Percentiles rank a stretch among this genome's conserved stretches.
These are phyloP conservation scores for Athalia circularis DNA, from an alignment of 2,888 invertebrate species.

Conservation along the genomic window DNA sequence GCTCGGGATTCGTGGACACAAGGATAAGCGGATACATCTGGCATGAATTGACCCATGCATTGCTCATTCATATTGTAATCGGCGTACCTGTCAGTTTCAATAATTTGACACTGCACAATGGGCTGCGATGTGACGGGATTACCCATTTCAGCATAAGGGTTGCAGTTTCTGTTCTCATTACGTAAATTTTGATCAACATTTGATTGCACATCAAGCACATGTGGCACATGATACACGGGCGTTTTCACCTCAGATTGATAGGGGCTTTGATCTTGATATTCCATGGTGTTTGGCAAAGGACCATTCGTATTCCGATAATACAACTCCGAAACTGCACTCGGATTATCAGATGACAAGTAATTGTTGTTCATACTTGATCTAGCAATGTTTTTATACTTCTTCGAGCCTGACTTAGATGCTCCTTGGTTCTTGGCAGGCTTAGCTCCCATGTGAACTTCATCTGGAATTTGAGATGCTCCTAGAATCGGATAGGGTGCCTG, in stretches of 20 bases:
- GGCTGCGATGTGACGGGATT: too few relatives aligned
- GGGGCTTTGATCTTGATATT: too few relatives aligned
- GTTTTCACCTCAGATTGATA: too few relatives aligned
- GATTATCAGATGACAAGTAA: background rate
- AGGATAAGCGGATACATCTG: background rate
- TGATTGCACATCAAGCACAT: too few relatives aligned
- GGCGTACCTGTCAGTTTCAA: background rate
- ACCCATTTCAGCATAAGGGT: too few relatives aligned
- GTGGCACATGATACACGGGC: too few relatives aligned
- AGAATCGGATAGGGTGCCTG: slow-evolving; percentile 9
- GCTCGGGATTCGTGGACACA: background rate
- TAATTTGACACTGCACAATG: background rate
- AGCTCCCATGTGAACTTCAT: background rate
- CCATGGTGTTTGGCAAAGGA: background rate
- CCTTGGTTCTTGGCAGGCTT: too few relatives aligned
- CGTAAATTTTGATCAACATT: too few relatives aligned
- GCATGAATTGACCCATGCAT: background rate
- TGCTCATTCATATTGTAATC: background rate
- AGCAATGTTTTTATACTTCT: background rate
- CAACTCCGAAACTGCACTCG: background rate
- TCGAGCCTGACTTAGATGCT: too few relatives aligned
- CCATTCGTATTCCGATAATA: background rate
- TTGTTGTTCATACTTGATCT: background rate
- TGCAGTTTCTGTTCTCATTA: too few relatives aligned
- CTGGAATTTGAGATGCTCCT: background rate